phyloP scores from a whole-genome alignment of 1,140 invertebrate species.

The Scaptomyza montana region DNA sequence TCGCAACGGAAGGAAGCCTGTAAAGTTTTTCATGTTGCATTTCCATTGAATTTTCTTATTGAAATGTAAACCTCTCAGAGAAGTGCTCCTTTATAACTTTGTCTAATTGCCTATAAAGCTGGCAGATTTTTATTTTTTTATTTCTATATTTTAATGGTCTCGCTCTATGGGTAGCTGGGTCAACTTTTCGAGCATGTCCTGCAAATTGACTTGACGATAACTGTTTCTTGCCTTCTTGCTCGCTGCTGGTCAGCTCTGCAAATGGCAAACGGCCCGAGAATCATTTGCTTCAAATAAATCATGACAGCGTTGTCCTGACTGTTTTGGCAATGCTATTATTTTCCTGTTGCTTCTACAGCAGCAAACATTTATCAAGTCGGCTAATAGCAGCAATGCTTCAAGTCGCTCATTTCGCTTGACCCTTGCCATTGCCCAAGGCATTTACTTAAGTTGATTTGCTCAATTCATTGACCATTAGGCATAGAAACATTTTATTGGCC shows the following conservation, averaged over 20 bases:
- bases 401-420: slow-evolving; percentile 27
- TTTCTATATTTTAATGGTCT: slow-evolving; percentile 41
- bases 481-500: slow-evolving; percentile 23
- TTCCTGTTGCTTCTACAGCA: slow-evolving; percentile 37
- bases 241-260: slow-evolving; percentile 60
- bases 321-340: slow-evolving; percentile 51
- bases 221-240: slow-evolving; percentile 27
- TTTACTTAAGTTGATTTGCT: slow-evolving; percentile 36
- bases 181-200: not conserved
- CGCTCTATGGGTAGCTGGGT: not conserved
- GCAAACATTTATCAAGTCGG: slow-evolving; percentile 43
- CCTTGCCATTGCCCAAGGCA: slow-evolving; percentile 23
- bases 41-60: slow-evolving; percentile 63
- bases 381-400: slow-evolving; percentile 50
- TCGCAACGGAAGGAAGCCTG: not conserved
- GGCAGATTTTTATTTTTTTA: slow-evolving; percentile 51
- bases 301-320: slow-evolving; percentile 41
- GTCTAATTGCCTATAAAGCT: slow-evolving; percentile 74
- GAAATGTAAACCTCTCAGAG: slow-evolving; percentile 55
- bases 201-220: slow-evolving; percentile 19
- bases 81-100: slow-evolving; percentile 42
- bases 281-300: slow-evolving; percentile 61
- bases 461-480: slow-evolving; percentile 31
- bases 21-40: slow-evolving; percentile 9
- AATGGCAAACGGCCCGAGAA: slow-evolving; percentile 26